A percentile compares a stretch with the other conserved stretches of the same genome.
Evolutionary conservation across 2,797 vertebrate genomes (phyloP).

Genomic region (Aselliscus stoliczkanus): DNA sequence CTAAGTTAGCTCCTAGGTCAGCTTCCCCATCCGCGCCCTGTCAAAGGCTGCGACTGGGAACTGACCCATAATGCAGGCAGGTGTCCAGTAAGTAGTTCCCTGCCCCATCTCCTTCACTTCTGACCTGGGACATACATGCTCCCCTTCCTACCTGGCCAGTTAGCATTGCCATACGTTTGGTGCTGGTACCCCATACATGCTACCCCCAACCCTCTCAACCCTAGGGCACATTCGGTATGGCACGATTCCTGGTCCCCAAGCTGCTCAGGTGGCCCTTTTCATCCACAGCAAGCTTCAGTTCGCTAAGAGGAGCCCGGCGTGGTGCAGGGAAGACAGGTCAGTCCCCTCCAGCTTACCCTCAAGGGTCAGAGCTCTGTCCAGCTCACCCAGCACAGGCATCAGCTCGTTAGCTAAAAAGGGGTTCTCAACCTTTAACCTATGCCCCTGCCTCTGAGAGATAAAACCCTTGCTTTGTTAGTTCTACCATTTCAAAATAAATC

Average conservation of each 20-base stretch:
- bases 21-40: neutral
- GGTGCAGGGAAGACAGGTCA: neutral
- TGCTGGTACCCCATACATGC: too few relatives aligned
- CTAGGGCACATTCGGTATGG: neutral
- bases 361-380: neutral
- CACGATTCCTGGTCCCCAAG: neutral
- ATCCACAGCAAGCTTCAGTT: neutral
- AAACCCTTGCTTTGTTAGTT: slow-evolving; percentile 11
- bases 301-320: neutral
- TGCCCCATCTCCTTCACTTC: neutral
- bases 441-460: neutral
- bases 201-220: neutral
- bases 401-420: neutral
- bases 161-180: neutral
- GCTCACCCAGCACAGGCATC: neutral
- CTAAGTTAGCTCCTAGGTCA: neutral
- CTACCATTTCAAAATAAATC: slow-evolving; percentile 42
- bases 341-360: neutral
- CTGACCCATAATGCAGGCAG: neutral
- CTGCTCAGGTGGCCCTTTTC: neutral
- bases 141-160: neutral
- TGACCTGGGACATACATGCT: neutral
- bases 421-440: neutral
- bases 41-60: neutral
- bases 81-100: neutral